Conservation (phyloP, 2,113 vertebrate genomes). For the Thalassarche chlororhynchos region DNA sequence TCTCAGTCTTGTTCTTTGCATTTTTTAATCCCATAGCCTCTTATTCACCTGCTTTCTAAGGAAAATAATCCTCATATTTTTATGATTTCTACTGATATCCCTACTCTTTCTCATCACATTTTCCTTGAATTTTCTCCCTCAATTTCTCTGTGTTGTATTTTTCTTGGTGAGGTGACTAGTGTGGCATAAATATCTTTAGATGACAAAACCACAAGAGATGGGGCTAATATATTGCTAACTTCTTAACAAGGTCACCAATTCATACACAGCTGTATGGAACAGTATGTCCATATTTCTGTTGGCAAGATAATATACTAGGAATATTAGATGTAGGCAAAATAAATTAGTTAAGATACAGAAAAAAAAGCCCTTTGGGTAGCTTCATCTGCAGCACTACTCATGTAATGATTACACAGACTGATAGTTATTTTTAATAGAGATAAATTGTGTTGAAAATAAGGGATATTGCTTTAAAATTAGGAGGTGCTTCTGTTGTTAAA, state of each 20-base stretch:
- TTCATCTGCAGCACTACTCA: neutral
- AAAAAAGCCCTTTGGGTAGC: neutral
- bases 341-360: neutral
- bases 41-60: neutral
- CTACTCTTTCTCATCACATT: neutral
- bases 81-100: neutral
- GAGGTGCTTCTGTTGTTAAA: neutral
- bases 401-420: neutral
- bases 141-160: neutral
- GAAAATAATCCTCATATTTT: neutral
- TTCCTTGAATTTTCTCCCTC: neutral
- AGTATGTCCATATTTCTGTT: neutral
- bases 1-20: neutral
- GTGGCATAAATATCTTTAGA: neutral
- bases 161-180: neutral
- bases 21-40: neutral
- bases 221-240: neutral
- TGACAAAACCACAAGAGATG: neutral
- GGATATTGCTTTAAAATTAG: neutral
- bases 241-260: neutral
- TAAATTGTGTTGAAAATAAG: neutral
- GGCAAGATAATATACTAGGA: neutral
- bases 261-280: neutral
- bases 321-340: neutral
- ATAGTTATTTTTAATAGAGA: neutral